Evolutionary conservation across 2,797 vertebrate species (phyloP), one percentile per base, ranked within the genome.

Genomic region (Cossypha dichroa): DNA sequence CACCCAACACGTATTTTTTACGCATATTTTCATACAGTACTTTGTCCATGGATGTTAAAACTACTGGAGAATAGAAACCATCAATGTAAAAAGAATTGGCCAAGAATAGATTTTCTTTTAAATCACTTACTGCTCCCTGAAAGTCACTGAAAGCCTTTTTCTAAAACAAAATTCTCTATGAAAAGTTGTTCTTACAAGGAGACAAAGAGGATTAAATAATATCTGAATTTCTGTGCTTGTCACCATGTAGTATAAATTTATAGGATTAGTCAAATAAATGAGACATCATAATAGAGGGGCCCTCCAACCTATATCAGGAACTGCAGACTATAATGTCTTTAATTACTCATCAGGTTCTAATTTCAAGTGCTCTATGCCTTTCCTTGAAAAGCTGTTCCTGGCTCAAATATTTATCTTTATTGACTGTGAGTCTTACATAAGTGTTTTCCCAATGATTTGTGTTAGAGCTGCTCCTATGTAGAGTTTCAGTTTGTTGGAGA

Each of bases 201-300:
- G 51, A 55, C 9, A 87, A 95, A 90, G 31, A 72, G 15, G 36
- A 82, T 89, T 91, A 87, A 94, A 82, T 76, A 81, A 55, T 48
- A 86, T 21, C 33, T 80, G 52, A 59, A 87, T 89, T 78, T 89
- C 31, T 79, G 33, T 69, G 48, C 40, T 84, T 82, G 36, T 69
- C 33, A 69, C 13, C 21, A 59, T 45, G 19, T 4, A 85, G 13
- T 85, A 52, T 59, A 41, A 76, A 73, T 92, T 85, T 86, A 54
- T 62, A 67, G 55, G 75, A 82, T 92, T 93, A 85, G 63, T 79
- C 19, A 76, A 92, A 87, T 62, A 87, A 85, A 76, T 79, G 74
- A 86, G 25, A 75, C 26, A 63, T 23, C 0, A 0, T 36, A 73
- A 72, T 83, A 85, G 94, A 74, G 13, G 29, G 8, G 3, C 9